These are phyloP conservation scores for Microdon myrmicae DNA, from an alignment of 2,888 invertebrate genomes.

Conservation along the genomic window DNA sequence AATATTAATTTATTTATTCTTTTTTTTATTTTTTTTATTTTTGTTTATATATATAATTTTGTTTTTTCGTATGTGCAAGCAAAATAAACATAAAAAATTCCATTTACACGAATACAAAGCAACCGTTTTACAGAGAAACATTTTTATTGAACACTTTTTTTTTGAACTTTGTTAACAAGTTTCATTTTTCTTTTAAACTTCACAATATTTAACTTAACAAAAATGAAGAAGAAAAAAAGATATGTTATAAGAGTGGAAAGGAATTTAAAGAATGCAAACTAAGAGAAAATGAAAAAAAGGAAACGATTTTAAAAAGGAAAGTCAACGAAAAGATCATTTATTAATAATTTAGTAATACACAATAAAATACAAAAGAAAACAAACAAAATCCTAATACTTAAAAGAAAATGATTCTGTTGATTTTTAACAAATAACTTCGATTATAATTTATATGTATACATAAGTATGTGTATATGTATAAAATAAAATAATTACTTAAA, in stretches of 20 bases:
- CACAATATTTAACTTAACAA: slow-evolving; percentile 5
- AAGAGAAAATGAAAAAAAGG: slow-evolving; percentile 32
- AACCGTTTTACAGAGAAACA: slow-evolving; percentile 32
- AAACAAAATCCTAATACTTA: slow-evolving; percentile 53
- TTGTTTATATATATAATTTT: slow-evolving; percentile 12
- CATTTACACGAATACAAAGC: slow-evolving; percentile 45
- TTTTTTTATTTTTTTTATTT: slow-evolving; percentile 18
- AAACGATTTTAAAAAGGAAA: slow-evolving; percentile 32
- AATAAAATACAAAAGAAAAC: slow-evolving; percentile 30
- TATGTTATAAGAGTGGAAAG: slow-evolving; percentile 10
- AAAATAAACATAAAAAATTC: slow-evolving; percentile 19
- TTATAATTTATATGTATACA: slow-evolving; percentile 23
- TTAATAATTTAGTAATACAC: slow-evolving; percentile 38
- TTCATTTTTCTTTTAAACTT: slow-evolving; percentile 6
- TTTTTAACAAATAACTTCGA: slow-evolving; percentile 55
- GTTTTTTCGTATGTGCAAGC: slow-evolving; percentile 7
- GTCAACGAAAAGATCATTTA: slow-evolving; percentile 25
- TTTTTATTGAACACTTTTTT: slow-evolving; percentile 13
- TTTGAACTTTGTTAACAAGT: slow-evolving; percentile 26
- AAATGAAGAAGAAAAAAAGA: slow-evolving; percentile 15
- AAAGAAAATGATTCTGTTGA: slow-evolving; percentile 54
- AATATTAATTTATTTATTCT: slow-evolving; percentile 48
- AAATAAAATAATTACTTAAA: not conserved
- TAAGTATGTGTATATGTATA: not conserved
- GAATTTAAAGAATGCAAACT: slow-evolving; percentile 18